Conservation (phyloP, 2,797 vertebrate species). For the Salarias fasciatus region DNA sequence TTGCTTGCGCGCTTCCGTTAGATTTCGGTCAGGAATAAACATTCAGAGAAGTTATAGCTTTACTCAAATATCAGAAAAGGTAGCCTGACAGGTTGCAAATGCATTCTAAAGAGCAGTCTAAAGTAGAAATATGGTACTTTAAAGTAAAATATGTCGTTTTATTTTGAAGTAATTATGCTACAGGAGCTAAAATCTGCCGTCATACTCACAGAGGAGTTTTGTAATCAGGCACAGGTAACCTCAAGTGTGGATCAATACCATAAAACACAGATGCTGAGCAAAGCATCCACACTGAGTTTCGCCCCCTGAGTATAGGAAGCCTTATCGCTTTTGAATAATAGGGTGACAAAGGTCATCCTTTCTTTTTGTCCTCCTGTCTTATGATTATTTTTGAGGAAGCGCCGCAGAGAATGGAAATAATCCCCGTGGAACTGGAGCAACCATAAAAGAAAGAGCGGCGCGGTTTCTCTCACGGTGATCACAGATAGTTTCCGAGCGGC, state of each 20-base stretch:
- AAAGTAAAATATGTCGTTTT: too few relatives aligned
- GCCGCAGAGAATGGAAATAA: constrained; percentile 28
- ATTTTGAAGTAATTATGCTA: background rate
- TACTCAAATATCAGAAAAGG: too few relatives aligned
- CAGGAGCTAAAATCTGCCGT: background rate
- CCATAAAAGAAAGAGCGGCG: constrained; percentile 26
- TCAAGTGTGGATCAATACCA: constrained; percentile 13
- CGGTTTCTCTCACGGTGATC: constrained; percentile 14
- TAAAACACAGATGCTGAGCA: background rate
- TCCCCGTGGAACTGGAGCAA: constrained; percentile 14
- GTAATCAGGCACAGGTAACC: background rate
- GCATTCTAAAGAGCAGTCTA: too few relatives aligned
- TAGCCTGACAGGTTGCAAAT: too few relatives aligned
- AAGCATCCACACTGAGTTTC: background rate
- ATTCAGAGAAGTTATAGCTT: too few relatives aligned
- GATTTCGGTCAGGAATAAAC: too few relatives aligned
- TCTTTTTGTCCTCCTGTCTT: constrained; percentile 33
- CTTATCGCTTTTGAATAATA: constrained; percentile 32
- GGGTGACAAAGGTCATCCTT: constrained; percentile 35
- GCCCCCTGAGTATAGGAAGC: background rate
- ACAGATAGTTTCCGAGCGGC: constrained; percentile 18
- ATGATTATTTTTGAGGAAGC: constrained; percentile 45
- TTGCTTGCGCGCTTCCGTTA: too few relatives aligned
- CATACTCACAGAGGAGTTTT: background rate
- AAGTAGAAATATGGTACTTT: too few relatives aligned